These are phyloP conservation scores for Colistium nudipinnis DNA, from an alignment of 2,113 vertebrate genomes.

Conservation along the genomic window DNA sequence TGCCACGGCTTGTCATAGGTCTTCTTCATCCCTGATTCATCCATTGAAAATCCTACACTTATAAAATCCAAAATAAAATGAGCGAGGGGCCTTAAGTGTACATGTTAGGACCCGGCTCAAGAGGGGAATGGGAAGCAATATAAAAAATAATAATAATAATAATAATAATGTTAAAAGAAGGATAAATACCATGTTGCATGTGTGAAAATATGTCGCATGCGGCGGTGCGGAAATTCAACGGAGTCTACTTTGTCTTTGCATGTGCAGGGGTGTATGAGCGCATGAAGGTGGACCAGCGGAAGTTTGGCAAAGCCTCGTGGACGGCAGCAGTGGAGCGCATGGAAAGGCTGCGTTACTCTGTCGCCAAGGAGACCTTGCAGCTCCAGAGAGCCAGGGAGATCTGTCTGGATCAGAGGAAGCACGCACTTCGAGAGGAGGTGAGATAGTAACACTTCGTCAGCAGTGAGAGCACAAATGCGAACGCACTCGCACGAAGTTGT, in stretches of 20 bases:
- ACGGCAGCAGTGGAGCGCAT: slow-evolving; percentile 92
- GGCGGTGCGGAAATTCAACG: not conserved
- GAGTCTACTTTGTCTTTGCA: slow-evolving; percentile 6
- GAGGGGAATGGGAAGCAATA: too few species aligned
- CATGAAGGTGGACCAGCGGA: slow-evolving; percentile 95
- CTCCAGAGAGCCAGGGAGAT: slow-evolving; percentile 98
- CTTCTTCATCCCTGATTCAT: slow-evolving; percentile 22
- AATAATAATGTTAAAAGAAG: too few species aligned
- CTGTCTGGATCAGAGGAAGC: slow-evolving; percentile 95
- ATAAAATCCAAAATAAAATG: slow-evolving; percentile 27
- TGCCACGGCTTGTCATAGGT: slow-evolving; percentile 22
- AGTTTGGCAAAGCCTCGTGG: slow-evolving; percentile 97
- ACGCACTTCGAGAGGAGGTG: slow-evolving; percentile 92
- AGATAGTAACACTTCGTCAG: not conserved
- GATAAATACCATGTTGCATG: too few species aligned
- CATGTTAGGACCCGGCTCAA: too few species aligned
- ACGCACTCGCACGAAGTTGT: not conserved
- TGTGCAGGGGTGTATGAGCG: slow-evolving; percentile 90
- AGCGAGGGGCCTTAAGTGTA: not conserved
- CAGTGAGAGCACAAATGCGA: not conserved
- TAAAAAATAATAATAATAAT: too few species aligned
- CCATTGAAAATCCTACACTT: slow-evolving; percentile 26
- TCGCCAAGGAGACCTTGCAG: slow-evolving; percentile 96
- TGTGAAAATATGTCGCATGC: not conserved
- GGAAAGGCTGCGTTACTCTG: slow-evolving; percentile 93